Evolutionary conservation across 2,888 invertebrate species (phyloP), one percentile per base, ranked within the genome.

Genomic region (Drosophila fulvimacula): DNA sequence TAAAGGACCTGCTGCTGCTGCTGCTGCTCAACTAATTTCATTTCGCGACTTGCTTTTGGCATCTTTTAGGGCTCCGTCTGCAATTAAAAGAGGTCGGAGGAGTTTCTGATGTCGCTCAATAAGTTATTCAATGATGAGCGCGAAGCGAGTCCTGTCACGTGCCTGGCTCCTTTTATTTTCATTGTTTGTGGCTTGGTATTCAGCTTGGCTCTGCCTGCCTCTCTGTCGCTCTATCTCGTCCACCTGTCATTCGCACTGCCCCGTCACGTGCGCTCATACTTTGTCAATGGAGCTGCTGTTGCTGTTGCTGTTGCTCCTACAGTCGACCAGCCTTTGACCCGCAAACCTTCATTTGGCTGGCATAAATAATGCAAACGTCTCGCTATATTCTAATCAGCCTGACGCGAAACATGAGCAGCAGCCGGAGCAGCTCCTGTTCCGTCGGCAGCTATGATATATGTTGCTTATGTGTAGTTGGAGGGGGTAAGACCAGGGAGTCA

Each of bases 321-420:
- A 38, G 27, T 39, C 66, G 32, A 34, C 39, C 32, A 58, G 56
- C 70, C 72, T 82, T 75, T 88, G 88, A 89, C 89, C 89, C 86
- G 86, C 76, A 89, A 71, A 88, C 89, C 88, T 86, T 74, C 79
- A 82, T 85, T 88, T 74, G 69, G 68, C 72, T 70, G 57, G 62
- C 73, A 79, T 85, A 83, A 79, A 89, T 82, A 76, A 84, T 88
- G 69, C 62, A 81, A 58, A 42, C 53, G 42, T 60, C 64, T 39
- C 83, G 85, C 81, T 87, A 85, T 80, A 85, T 89, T 88, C 89
- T 89, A 85, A 89, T 89, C 89, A 89, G 79, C 58, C 79, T 88
- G 88, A 88, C 88, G 76, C 79, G 82, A 52, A 76, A 88, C 87
- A 84, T 73, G 81, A 81, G 75, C 73, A 32, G 49, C 32, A 19